Conservation (phyloP, 2,797 vertebrate genomes). For the Sebastes nivosus region DNA sequence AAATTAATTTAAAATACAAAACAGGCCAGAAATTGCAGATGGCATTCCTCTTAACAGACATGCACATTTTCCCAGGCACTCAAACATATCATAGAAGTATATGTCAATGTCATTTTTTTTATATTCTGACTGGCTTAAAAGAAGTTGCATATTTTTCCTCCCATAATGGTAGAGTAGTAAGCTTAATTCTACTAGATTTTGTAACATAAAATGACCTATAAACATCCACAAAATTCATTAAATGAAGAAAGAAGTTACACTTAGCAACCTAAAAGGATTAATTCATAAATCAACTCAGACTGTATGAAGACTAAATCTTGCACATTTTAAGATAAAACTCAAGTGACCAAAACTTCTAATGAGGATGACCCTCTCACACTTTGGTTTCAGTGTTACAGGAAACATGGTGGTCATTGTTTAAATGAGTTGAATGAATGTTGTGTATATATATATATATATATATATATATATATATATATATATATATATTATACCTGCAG, state of each 20-base stretch:
- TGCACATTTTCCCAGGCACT: fast-evolving
- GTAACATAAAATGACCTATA: background rate
- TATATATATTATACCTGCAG: conserved; percentile 59
- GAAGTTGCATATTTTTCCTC: background rate
- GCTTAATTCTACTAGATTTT: background rate
- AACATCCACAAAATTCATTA: background rate
- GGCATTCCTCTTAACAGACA: background rate
- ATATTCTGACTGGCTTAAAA: background rate
- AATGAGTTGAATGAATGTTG: background rate
- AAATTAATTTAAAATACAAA: background rate
- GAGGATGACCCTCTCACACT: background rate
- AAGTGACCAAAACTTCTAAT: background rate
- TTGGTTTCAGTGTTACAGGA: background rate
- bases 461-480: background rate
- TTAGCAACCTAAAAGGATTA: background rate
- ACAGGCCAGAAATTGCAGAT: background rate
- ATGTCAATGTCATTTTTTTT: background rate
- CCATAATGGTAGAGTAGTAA: background rate
- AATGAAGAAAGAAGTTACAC: background rate
- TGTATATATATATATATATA: conserved; percentile 27
- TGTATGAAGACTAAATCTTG: fast-evolving
- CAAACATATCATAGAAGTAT: background rate
- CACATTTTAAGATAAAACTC: too few species aligned
- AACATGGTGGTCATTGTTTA: background rate
- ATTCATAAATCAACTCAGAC: background rate